Percentiles rank a stretch among this genome's conserved stretches.
phyloP scores from a whole-genome alignment of 2,113 vertebrate species.

The Aldabrachelys gigantea region DNA sequence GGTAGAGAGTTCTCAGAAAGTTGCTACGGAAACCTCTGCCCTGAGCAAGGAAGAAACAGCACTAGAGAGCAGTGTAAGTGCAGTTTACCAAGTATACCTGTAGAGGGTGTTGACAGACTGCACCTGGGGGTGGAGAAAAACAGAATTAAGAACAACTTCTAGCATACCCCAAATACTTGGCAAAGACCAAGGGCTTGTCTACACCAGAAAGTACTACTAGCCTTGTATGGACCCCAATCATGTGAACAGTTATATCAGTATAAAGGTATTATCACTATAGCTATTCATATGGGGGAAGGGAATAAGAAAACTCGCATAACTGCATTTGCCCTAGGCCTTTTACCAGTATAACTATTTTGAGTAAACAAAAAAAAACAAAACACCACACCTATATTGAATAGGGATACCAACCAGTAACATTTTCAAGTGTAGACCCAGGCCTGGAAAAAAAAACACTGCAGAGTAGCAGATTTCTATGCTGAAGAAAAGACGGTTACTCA shows the following conservation, averaged over 20 bases:
- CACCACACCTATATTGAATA: background rate
- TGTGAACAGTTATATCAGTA: background rate
- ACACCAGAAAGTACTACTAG: background rate
- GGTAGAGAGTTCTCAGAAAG: background rate
- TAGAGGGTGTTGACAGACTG: background rate
- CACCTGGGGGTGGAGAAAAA: background rate
- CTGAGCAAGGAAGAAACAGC: background rate
- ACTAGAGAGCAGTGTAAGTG: too few relatives aligned
- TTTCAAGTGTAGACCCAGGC: background rate
- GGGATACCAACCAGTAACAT: background rate
- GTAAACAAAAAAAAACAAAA: background rate
- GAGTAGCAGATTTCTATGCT: background rate
- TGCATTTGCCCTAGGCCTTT: background rate
- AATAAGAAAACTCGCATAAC: background rate
- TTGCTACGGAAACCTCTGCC: background rate
- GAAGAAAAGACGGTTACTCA: background rate
- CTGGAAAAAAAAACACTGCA: background rate
- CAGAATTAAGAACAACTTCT: background rate
- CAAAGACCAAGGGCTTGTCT: background rate
- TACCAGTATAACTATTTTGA: background rate
- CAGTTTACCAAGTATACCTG: too few relatives aligned
- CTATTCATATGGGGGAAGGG: background rate
- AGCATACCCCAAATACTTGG: background rate
- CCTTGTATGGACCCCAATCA: background rate
- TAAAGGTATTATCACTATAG: background rate